Conservation (phyloP, 1,140 invertebrate genomes). For the Xylocopa sonorina region DNA sequence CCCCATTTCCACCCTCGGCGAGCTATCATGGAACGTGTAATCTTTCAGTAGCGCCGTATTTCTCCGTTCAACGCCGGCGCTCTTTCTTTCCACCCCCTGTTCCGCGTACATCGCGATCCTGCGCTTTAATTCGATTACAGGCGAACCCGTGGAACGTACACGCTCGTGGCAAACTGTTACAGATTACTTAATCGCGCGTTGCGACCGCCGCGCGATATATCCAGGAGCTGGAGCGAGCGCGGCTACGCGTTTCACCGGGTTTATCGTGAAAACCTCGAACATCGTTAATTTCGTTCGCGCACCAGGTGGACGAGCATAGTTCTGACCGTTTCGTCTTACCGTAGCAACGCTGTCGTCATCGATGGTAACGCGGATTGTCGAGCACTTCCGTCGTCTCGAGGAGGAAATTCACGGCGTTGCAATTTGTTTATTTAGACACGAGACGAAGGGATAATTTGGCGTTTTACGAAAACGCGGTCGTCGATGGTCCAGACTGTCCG, state of each 20-base stretch:
- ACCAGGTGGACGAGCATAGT: too few relatives aligned
- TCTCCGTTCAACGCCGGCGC: constrained; percentile 6
- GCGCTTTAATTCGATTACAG: constrained; percentile 41
- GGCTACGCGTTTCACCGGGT: neutral
- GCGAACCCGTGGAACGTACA: constrained; percentile 35
- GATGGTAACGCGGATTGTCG: too few relatives aligned
- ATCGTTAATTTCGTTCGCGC: neutral
- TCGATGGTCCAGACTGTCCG: constrained; percentile 37
- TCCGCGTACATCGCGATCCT: neutral
- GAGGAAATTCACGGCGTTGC: neutral
- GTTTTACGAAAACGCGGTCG: neutral
- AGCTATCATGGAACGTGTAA: constrained; percentile 35
- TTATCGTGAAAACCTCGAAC: neutral
- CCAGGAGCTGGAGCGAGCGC: constrained; percentile 17
- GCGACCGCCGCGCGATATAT: constrained; percentile 38
- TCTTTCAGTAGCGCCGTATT: constrained; percentile 36
- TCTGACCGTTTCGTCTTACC: neutral
- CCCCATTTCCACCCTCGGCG: constrained; percentile 34
- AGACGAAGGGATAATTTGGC: neutral
- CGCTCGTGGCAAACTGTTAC: constrained; percentile 41
- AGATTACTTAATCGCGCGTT: constrained; percentile 51
- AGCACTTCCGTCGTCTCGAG: too few relatives aligned
- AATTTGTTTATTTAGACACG: neutral
- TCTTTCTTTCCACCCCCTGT: constrained; percentile 20
- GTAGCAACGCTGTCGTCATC: neutral